Evolutionary conservation across 2,888 invertebrate genomes (phyloP).

Genomic region (Neoascia interrupta): DNA sequence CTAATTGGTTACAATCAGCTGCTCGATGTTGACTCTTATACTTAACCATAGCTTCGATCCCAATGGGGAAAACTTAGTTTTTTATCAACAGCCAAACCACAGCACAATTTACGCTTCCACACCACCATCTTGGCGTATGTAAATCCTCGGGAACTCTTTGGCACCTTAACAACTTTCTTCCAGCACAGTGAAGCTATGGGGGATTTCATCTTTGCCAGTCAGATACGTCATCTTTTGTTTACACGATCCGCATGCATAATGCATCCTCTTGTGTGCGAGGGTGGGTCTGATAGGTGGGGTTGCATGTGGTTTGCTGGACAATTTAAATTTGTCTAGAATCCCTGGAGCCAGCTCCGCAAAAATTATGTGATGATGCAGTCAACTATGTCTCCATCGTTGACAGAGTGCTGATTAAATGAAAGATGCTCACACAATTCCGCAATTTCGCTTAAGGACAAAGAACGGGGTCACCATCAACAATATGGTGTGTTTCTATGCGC

Average conservation of each 20-base stretch:
- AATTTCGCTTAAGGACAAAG: slow-evolving; percentile 26
- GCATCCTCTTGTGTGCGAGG: slow-evolving; percentile 2
- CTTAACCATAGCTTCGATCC: no score
- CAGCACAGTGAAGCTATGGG: no score
- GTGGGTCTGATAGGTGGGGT: no score
- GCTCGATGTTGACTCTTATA: no score
- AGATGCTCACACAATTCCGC: slow-evolving; percentile 28
- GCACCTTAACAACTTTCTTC: no score
- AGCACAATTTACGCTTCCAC: no score
- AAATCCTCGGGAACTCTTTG: no score
- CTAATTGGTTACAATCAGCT: no score
- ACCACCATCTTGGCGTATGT: no score
- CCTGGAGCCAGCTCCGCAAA: slow-evolving; percentile 33
- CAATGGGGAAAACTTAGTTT: no score
- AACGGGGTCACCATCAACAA: background rate
- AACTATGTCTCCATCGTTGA: slow-evolving; percentile 8
- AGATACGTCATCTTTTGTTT: slow-evolving; percentile 27
- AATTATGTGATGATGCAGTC: slow-evolving; percentile 31
- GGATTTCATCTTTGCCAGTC: slow-evolving; percentile 12
- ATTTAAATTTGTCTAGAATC: slow-evolving; percentile 54
- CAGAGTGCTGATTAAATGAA: slow-evolving; percentile 18
- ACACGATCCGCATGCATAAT: slow-evolving; percentile 40
- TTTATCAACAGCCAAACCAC: no score
- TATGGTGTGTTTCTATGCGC: no score
- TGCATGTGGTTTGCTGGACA: slow-evolving; percentile 9